These are phyloP conservation scores for Antedon mediterranea DNA, from an alignment of 53 echinoderm and acorn worm genomes.

Conservation along the genomic window DNA sequence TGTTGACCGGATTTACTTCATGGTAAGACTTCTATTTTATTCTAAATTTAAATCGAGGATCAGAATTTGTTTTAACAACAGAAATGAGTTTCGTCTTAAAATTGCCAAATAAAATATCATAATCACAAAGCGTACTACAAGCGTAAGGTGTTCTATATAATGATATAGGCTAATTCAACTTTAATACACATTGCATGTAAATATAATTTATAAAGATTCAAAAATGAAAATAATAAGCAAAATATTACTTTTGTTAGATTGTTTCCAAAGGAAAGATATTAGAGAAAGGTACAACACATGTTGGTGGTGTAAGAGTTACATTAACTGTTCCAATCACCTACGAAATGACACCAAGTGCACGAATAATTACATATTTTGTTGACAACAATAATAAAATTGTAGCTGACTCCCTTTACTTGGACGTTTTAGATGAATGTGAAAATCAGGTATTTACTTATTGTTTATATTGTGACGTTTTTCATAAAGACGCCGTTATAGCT, in stretches of 20 bases:
- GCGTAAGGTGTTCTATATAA: too few species aligned
- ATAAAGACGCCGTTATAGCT: too few species aligned
- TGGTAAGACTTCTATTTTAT: not conserved
- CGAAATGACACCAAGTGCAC: not conserved
- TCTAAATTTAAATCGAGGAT: too few species aligned
- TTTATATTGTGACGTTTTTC: too few species aligned
- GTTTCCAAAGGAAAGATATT: not conserved
- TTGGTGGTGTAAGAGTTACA: not conserved
- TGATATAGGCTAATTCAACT: too few species aligned
- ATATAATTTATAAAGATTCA: too few species aligned
- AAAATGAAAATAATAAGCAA: too few species aligned
- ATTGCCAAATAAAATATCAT: too few species aligned
- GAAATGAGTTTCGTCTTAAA: too few species aligned
- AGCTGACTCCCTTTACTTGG: not conserved
- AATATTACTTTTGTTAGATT: not conserved
- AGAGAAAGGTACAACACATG: not conserved
- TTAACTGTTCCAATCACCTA: not conserved
- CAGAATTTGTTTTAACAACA: too few species aligned
- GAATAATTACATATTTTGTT: not conserved
- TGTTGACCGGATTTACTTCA: not conserved
- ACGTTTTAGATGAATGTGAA: not conserved
- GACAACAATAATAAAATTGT: not conserved
- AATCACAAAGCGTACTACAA: too few species aligned
- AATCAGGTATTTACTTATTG: not conserved
- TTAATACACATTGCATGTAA: too few species aligned